Evolutionary conservation across 2,888 invertebrate species (phyloP), one percentile per base, ranked within the genome.

Genomic region (Lochmaea capreae): DNA sequence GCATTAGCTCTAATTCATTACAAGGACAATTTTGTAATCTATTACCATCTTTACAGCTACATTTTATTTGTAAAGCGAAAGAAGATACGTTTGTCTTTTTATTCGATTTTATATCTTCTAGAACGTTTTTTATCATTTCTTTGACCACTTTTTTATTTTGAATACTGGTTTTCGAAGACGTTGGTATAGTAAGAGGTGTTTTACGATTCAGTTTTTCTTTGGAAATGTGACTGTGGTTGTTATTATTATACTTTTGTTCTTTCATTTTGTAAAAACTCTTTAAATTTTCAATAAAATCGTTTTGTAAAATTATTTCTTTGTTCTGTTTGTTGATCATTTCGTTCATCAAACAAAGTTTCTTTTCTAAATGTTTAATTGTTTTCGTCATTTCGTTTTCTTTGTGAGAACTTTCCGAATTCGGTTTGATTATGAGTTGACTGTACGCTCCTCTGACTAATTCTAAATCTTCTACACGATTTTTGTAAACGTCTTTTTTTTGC

Each of bases 381-480:
- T 66, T 71, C 6, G 75, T 73, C 62, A 76, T 68, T 10, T 80
- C 68, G 5, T 59, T 73, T 49, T 79, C 74, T 67, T 77, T 77
- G 18, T 76, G 54, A 10, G 72, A 42, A 66, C 69, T 76, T 9
- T 65, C 68, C 5, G 57, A 58, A 1, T 67, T 71, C 18, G 78
- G 78, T 61, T 76, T 79, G 10, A 77, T 81, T 2, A 82, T 78
- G 0, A 82, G 72, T 70, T 81, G 80, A 11, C 79, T 79, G 67
- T 82, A 82, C 9, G 81, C 82, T 59, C 80, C 78, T 69, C 83
- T 77, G 16, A 83, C 79, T 14, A 78, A 77, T 70, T 82, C 78
- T 49, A 84, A 75, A 57, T 83, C 81, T 49, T 83, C 81, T n/a
- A 83, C 80, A 77, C 83, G 83, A 0, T 74, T 49, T 67, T 81